Base-by-base conservation (phyloP, 1,140 invertebrate genomes). In the Galendromus occidentalis region DNA sequence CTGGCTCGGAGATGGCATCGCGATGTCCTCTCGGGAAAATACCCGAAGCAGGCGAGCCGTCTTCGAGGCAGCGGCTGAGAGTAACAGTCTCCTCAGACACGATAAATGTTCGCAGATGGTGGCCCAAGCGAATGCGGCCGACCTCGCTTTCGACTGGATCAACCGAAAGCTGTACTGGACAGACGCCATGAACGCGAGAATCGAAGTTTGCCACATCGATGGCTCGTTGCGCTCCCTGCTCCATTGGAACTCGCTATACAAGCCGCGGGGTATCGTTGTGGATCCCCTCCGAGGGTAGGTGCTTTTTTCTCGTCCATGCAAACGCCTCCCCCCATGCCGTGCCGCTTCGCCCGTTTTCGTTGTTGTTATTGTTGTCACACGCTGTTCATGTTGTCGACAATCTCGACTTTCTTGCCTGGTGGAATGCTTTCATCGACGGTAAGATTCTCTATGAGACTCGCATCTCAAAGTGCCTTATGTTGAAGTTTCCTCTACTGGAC, bases 91-190 rank as follows among this genome's bases (percentile, higher is more conserved):
- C 9, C 33, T 39, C 33, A 39, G 9, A 9, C 9, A 9, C 33
- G 9, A 39, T 39, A 39, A 39, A 33, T 41, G 45, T 6, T 41
- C 67, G 73, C 75, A 78, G 18, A 75, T 81, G 41, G 80, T 87
- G 9, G 80, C 88, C 30, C 76, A 76, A 41, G 81, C 82, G 12
- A 85, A 86, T 75, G 71, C 72, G 22, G 71, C 71, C 41, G 76
- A 74, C 44, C 71, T 91, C 44, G 87, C 87, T 2, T 80, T 87
- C 33, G 89, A 92, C 72, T 91, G 88, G 88, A 77, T 89, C 5
- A 87, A 85, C 0, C 79, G 84, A 20, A 91, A 91, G 74, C 71
- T 92, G 0, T 94, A 92, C 72, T 92, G 88, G 88, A 88, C 87
- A 0, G 89, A 92, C 73, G 82, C 84, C 28, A 84, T 83, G 0